Percentiles rank a stretch among this genome's conserved stretches.
These are phyloP conservation scores for Drosophila suzukii DNA, from an alignment of 1,140 invertebrate genomes.

Conservation along the genomic window DNA sequence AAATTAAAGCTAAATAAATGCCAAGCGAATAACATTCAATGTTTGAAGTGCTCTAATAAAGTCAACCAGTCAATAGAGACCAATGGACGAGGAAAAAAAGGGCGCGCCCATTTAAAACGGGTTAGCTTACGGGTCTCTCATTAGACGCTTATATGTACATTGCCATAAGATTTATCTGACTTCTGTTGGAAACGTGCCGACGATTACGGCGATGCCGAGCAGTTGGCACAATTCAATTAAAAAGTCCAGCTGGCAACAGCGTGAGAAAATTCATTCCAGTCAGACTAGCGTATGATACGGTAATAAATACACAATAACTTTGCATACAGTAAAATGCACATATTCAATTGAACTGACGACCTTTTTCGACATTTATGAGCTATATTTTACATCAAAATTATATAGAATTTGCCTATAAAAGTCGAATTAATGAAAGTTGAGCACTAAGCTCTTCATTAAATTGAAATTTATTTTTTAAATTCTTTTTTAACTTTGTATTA, in stretches of 20 bases:
- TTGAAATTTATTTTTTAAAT: background rate
- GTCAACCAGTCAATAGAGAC: background rate
- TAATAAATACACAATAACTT: slow-evolving; percentile 9
- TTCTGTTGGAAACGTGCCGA: slow-evolving; percentile 58
- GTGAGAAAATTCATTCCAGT: slow-evolving; percentile 42
- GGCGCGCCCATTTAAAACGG: slow-evolving; percentile 41
- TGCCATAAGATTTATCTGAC: slow-evolving; percentile 47
- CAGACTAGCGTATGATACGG: slow-evolving; percentile 22
- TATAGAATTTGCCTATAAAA: slow-evolving; percentile 4
- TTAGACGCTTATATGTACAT: slow-evolving; percentile 19
- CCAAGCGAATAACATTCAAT: background rate
- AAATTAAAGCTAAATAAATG: slow-evolving; percentile 21
- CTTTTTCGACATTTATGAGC: slow-evolving; percentile 18
- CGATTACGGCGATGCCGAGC: slow-evolving; percentile 63
- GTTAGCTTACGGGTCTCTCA: slow-evolving; percentile 34
- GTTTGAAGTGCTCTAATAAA: slow-evolving; percentile 14
- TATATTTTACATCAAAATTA: slow-evolving; percentile 1
- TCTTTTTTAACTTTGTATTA: too few relatives aligned
- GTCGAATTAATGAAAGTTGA: background rate
- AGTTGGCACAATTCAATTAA: slow-evolving; percentile 51
- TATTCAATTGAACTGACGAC: slow-evolving; percentile 4
- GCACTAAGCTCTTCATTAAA: background rate
- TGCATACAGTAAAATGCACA: slow-evolving; percentile 7
- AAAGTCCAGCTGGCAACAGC: slow-evolving; percentile 40
- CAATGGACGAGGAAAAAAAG: slow-evolving; percentile 43